Conservation (phyloP, 2,113 vertebrate genomes). For the Ascaphus truei region DNA sequence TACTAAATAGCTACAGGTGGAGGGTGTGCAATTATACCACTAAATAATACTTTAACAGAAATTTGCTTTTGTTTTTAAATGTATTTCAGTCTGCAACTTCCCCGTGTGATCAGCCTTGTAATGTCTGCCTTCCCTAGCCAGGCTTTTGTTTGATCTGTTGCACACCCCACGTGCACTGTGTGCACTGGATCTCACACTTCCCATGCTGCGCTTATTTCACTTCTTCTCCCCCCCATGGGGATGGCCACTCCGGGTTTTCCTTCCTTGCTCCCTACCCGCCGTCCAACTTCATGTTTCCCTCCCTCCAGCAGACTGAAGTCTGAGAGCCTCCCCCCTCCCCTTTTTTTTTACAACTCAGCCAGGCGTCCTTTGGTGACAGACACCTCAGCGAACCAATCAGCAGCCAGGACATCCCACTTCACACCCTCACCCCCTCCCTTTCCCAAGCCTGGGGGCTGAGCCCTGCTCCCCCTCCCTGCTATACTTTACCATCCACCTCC, state of each 20-base stretch:
- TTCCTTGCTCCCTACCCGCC: not conserved
- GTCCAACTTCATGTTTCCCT: not conserved
- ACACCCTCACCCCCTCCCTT: not conserved
- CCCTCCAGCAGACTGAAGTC: not conserved
- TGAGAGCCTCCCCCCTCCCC: not conserved
- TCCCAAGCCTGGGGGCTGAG: constrained; percentile 29
- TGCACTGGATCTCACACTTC: not conserved
- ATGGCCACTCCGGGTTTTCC: too few species aligned
- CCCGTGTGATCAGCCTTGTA: too few species aligned
- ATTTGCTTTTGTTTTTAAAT: too few species aligned
- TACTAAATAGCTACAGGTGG: too few species aligned
- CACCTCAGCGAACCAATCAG: not conserved
- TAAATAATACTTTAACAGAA: too few species aligned
- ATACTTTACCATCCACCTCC: constrained; percentile 48
- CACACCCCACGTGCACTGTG: not conserved
- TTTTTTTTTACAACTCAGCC: not conserved
- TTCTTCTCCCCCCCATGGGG: not conserved
- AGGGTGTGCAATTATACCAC: too few species aligned
- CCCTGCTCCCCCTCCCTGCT: constrained; percentile 2
- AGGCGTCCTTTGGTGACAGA: not conserved
- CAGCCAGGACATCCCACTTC: not conserved
- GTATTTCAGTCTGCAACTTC: too few species aligned
- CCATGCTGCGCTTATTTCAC: not conserved
- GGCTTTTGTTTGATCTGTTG: not conserved
- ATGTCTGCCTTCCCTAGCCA: too few species aligned